These are phyloP conservation scores for Stenurella melanura DNA, from an alignment of 2,888 invertebrate genomes.

Conservation along the genomic window DNA sequence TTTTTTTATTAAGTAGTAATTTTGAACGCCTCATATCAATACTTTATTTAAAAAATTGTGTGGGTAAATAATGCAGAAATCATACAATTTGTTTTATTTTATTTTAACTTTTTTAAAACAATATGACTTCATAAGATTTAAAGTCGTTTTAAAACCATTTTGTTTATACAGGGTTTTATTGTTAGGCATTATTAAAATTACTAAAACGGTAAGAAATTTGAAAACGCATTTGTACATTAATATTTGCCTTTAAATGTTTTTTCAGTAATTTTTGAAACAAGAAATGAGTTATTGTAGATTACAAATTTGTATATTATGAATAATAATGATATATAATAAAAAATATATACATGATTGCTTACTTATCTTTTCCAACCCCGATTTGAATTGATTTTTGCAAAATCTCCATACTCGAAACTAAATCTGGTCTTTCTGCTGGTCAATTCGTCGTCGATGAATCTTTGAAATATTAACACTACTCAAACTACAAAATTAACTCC, in stretches of 20 bases:
- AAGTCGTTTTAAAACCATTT: not conserved
- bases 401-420: no score
- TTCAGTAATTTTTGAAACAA: constrained; percentile 7
- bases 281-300: constrained; percentile 44
- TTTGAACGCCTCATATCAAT: constrained; percentile 16
- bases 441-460: no score
- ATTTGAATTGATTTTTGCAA: no score
- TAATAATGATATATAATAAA: constrained; percentile 46
- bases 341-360: constrained; percentile 37
- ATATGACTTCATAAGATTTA: not conserved
- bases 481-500: no score
- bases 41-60: constrained; percentile 20
- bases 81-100: constrained; percentile 12
- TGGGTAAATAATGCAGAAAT: constrained; percentile 5
- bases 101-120: not conserved
- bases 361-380: not conserved
- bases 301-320: constrained; percentile 52
- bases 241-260: constrained; percentile 4
- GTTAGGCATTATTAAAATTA: not conserved
- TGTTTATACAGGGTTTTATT: constrained; percentile 27
- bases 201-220: not conserved
- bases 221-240: not conserved
- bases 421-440: no score
- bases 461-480: no score
- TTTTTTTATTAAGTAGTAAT: constrained; percentile 26